Conservation (phyloP, 2,888 invertebrate species). For the Himalopsyche kuldschensis region DNA sequence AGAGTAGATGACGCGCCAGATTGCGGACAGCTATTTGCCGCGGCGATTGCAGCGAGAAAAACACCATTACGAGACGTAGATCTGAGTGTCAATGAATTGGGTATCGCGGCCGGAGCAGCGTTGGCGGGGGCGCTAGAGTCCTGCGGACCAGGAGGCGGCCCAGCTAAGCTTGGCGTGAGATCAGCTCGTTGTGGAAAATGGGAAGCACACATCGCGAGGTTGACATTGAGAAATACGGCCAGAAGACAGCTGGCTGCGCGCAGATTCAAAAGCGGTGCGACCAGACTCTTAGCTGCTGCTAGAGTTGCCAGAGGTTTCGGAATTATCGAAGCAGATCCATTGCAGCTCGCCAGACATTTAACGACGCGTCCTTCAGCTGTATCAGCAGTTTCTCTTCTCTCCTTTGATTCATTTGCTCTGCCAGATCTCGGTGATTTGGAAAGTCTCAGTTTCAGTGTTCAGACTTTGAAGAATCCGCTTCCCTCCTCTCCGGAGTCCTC, state of each 20-base stretch:
- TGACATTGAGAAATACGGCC: slow-evolving; percentile 29
- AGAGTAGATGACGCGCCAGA: slow-evolving; percentile 54
- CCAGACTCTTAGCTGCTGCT: slow-evolving; percentile 31
- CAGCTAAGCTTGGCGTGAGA: slow-evolving; percentile 24
- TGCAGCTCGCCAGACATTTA: slow-evolving; percentile 55
- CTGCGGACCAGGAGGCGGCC: slow-evolving; percentile 27
- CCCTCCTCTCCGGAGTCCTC: slow-evolving; percentile 21
- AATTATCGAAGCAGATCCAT: slow-evolving; percentile 51
- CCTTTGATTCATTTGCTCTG: background rate
- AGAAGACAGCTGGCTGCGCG: slow-evolving; percentile 23
- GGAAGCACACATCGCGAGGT: slow-evolving; percentile 29
- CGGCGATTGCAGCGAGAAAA: slow-evolving; percentile 56
- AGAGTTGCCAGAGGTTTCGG: slow-evolving; percentile 36
- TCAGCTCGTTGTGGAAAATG: slow-evolving; percentile 29
- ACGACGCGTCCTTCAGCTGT: slow-evolving; percentile 58
- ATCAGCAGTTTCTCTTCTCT: slow-evolving; percentile 43
- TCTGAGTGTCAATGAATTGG: slow-evolving; percentile 57
- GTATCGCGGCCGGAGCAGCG: slow-evolving; percentile 41
- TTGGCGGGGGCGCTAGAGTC: slow-evolving; percentile 27
- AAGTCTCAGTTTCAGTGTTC: background rate
- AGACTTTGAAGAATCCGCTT: slow-evolving; percentile 17
- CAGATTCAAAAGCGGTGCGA: slow-evolving; percentile 31
- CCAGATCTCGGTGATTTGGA: background rate
- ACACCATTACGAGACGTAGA: slow-evolving; percentile 55
- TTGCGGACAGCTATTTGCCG: slow-evolving; percentile 54